These are phyloP conservation scores for Syngnathus scovelli DNA, from an alignment of 2,113 vertebrate genomes.

Conservation along the genomic window DNA sequence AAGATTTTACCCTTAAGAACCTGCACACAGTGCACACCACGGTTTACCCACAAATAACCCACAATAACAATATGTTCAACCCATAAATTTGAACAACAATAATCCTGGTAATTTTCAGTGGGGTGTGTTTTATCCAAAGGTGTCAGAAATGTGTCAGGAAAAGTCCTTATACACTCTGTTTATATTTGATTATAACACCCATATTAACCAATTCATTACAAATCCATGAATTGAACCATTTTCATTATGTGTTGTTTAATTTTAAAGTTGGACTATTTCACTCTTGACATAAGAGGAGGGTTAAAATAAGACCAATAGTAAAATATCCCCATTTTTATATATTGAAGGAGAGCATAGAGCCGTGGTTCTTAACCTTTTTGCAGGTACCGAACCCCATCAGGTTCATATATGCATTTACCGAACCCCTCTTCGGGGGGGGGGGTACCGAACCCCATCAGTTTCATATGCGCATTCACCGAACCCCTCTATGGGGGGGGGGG, in stretches of 20 bases:
- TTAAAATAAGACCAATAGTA: neutral
- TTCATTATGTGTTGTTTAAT: too few species aligned
- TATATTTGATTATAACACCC: too few species aligned
- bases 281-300: neutral
- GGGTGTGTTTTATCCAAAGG: neutral
- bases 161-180: neutral
- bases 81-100: neutral
- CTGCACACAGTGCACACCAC: constrained; percentile 53
- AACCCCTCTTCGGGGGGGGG: too few species aligned
- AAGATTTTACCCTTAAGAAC: constrained; percentile 84
- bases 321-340: neutral
- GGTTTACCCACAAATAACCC: neutral
- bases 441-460: too few species aligned
- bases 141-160: too few species aligned
- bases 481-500: too few species aligned
- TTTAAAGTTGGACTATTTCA: neutral
- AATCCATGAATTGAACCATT: neutral
- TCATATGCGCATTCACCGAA: too few species aligned
- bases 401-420: too few species aligned
- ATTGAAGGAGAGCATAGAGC: too few species aligned
- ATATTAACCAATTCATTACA: neutral
- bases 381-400: too few species aligned
- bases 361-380: too few species aligned
- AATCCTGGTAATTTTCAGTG: too few species aligned
- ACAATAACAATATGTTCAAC: neutral